Percentiles rank a stretch among this genome's conserved stretches.
phyloP scores from a whole-genome alignment of 1,140 invertebrate genomes.

The Calephelis virginiensis region DNA sequence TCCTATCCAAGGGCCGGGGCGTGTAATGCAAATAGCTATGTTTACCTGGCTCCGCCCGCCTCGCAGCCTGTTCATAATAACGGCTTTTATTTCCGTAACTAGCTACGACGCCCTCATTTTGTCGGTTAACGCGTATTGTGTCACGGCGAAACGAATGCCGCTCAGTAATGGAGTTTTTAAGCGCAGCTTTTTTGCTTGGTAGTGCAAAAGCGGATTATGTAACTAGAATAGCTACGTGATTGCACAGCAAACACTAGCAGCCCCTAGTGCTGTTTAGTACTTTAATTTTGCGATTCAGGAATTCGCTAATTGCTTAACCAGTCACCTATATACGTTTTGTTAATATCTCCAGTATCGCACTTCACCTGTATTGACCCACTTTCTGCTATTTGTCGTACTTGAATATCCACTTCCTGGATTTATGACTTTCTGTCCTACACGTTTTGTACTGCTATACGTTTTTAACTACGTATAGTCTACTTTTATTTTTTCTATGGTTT shows the following conservation, averaged over 20 bases:
- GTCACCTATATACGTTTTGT: conserved; percentile 14
- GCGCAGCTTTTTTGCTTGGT: conserved; percentile 59
- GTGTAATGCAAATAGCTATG: conserved; percentile 62
- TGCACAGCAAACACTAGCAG: conserved; percentile 55
- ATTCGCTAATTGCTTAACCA: conserved; percentile 19
- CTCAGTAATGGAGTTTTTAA: conserved; percentile 70
- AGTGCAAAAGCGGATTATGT: conserved; percentile 62
- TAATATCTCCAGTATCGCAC: neutral
- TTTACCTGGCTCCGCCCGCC: conserved; percentile 57
- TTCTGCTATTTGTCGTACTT: neutral
- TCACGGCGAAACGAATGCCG: conserved; percentile 65
- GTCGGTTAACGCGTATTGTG: conserved; percentile 71
- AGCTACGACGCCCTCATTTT: conserved; percentile 68
- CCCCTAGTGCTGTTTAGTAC: conserved; percentile 22
- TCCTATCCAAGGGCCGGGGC: conserved; percentile 56
- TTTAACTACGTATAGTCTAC: too few relatives aligned
- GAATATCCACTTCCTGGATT: too few relatives aligned
- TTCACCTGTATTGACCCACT: neutral
- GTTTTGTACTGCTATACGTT: too few relatives aligned
- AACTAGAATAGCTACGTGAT: conserved; percentile 60
- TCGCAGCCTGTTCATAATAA: conserved; percentile 62
- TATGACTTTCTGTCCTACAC: too few relatives aligned
- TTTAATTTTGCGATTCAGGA: conserved; percentile 15
- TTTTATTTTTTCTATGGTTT: too few relatives aligned
- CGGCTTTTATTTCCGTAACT: conserved; percentile 72